A percentile compares a stretch with the other conserved stretches of the same genome.
Conservation (phyloP, 1,140 invertebrate species). For the Trichonephila inaurata region DNA sequence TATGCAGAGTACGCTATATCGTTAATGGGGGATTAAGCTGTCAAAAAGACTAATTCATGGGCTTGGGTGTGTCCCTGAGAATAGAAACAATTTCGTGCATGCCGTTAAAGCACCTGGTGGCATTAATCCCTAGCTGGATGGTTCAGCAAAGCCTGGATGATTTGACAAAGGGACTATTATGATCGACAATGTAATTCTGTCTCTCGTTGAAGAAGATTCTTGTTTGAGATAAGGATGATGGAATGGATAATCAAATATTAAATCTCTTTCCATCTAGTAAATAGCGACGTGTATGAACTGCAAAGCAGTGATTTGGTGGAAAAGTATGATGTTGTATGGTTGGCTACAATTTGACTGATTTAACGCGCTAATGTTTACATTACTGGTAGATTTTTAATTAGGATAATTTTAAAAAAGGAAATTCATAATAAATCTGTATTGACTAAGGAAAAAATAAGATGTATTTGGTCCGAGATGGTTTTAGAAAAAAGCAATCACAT, state of each 20-base stretch:
- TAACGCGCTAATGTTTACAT: neutral
- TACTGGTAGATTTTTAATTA: neutral
- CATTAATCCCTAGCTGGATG: constrained; percentile 6
- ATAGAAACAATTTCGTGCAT: constrained; percentile 29
- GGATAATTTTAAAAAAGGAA: neutral
- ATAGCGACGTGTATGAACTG: neutral
- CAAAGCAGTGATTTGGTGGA: neutral
- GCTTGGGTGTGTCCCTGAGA: constrained; percentile 44
- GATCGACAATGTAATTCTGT: neutral
- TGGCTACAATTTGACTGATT: too few relatives aligned
- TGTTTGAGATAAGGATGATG: neutral
- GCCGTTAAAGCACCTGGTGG: constrained; percentile 16
- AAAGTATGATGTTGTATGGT: too few relatives aligned
- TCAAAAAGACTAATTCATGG: constrained; percentile 54
- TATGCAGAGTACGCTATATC: constrained; percentile 60
- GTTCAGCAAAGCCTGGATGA: neutral
- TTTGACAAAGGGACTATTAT: constrained; percentile 13
- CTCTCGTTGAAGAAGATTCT: neutral
- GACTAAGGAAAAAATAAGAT: neutral
- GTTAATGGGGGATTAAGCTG: constrained; percentile 69
- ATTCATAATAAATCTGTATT: neutral
- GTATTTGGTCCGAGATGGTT: too few relatives aligned
- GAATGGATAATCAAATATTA: neutral
- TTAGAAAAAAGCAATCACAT: too few relatives aligned
- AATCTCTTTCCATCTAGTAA: neutral